Percentiles rank a stretch among this genome's conserved stretches.
Conservation (phyloP, 2,113 vertebrate species). For the Climacteris rufus region DNA sequence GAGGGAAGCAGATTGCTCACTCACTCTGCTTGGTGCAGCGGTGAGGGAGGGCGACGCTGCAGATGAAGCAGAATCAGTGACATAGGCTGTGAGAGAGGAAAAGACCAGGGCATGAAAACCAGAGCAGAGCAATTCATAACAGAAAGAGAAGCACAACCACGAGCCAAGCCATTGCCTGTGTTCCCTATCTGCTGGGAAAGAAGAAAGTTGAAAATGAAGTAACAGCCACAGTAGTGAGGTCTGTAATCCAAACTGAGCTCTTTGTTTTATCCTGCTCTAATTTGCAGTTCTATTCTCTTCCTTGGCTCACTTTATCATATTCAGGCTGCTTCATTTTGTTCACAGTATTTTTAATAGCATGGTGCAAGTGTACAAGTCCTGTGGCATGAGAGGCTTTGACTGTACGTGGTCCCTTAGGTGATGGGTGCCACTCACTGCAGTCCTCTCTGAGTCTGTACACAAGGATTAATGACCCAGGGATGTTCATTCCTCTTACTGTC, state of each 20-base stretch:
- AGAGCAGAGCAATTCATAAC: neutral
- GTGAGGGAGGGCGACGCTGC: neutral
- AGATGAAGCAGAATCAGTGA: neutral
- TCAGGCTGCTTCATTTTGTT: neutral
- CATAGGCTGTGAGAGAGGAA: neutral
- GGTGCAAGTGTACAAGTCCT: neutral
- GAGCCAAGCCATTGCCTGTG: neutral
- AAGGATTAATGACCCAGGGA: neutral
- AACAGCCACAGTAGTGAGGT: neutral
- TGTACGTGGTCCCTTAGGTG: accelerated
- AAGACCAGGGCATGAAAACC: neutral
- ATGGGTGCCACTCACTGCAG: neutral
- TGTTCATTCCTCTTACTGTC: neutral
- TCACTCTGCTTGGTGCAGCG: neutral
- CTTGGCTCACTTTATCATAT: neutral
- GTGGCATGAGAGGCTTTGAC: neutral
- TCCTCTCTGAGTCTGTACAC: neutral
- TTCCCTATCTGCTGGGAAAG: neutral
- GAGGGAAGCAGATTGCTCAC: neutral
- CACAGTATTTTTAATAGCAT: neutral
- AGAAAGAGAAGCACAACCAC: neutral
- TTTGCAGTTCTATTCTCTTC: neutral
- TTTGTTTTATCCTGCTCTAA: neutral
- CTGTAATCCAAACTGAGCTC: neutral
- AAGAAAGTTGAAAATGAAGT: neutral